phyloP scores from a whole-genome alignment of 2,888 invertebrate species.

The Schizaphis graminum region DNA sequence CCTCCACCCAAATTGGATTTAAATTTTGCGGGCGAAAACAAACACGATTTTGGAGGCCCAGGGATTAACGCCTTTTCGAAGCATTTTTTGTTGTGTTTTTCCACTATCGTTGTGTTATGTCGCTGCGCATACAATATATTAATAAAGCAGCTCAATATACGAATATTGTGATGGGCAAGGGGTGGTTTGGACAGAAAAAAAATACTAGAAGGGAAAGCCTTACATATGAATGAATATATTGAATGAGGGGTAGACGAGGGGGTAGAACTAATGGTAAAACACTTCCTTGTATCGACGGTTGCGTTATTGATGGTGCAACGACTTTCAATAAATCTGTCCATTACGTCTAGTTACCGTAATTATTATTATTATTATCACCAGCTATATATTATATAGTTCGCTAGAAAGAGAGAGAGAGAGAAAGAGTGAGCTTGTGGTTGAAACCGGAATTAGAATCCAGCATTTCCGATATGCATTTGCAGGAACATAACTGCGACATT shows the following conservation, averaged over 20 bases:
- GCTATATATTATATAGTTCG: background rate
- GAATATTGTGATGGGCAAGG: background rate
- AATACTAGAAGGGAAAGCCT: constrained; percentile 23
- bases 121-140: constrained; percentile 17
- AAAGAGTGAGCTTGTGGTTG: background rate
- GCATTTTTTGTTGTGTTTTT: constrained; percentile 28
- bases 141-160: constrained; percentile 29
- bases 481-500: background rate
- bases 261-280: constrained; percentile 62
- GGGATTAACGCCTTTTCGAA: constrained; percentile 44
- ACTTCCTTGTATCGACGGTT: constrained; percentile 60
- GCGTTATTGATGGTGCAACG: constrained; percentile 57
- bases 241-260: background rate
- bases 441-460: constrained; percentile 56
- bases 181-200: background rate
- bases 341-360: constrained; percentile 56
- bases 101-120: background rate
- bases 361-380: constrained; percentile 46
- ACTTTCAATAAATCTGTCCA: constrained; percentile 60
- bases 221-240: background rate
- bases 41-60: constrained; percentile 50
- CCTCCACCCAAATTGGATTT: constrained; percentile 58
- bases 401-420: background rate
- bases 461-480: constrained; percentile 37
- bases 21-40: constrained; percentile 59